Evolutionary conservation across 2,888 invertebrate species (phyloP).

Genomic region (Dendrolimus houi): DNA sequence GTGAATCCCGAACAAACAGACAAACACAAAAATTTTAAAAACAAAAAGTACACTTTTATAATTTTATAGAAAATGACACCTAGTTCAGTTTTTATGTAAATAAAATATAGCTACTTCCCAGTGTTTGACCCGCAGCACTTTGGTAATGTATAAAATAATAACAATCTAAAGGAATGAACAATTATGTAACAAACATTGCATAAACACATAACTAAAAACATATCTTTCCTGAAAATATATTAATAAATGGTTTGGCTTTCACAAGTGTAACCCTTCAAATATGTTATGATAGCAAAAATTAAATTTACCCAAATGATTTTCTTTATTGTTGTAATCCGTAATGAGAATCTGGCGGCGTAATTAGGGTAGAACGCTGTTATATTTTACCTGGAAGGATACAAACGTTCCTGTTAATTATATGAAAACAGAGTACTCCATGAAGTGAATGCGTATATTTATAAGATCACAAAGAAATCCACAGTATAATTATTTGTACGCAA

Average conservation of each 20-base stretch:
- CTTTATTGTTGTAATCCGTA: slow-evolving; percentile 1
- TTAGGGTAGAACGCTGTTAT: not conserved
- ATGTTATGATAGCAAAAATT: not conserved
- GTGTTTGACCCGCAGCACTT: no score
- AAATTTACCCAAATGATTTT: not conserved
- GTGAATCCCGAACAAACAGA: no score
- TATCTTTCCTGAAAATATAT: not conserved
- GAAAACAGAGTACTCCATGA: not conserved
- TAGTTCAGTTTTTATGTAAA: no score
- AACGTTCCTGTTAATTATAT: not conserved
- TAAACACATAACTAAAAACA: not conserved
- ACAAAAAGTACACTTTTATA: no score
- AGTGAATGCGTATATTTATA: not conserved
- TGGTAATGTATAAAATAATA: no score
- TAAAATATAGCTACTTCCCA: no score
- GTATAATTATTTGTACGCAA: not conserved
- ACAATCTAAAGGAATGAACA: no score
- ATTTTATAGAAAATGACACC: no score
- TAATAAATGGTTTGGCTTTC: not conserved
- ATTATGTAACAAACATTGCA: no score
- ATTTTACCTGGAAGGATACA: not conserved
- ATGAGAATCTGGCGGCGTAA: not conserved
- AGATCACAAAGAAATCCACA: not conserved
- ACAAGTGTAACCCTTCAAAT: not conserved
- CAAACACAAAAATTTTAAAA: no score